A percentile compares a stretch with the other conserved stretches of the same genome.
Conservation (phyloP, 2,888 invertebrate species). For the Leptopilina syphax region DNA sequence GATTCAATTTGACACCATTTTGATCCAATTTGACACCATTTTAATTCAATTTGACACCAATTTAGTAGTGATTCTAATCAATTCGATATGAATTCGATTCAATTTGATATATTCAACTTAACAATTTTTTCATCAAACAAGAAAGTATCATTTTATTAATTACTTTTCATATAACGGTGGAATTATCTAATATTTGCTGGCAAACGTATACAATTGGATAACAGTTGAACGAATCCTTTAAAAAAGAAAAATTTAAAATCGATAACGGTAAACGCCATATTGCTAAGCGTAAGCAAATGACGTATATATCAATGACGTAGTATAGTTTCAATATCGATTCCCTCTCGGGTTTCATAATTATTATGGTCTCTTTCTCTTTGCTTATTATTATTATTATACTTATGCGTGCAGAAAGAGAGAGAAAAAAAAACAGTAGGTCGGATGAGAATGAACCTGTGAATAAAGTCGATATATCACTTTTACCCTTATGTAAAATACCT, state of each 20-base stretch:
- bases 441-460: slow-evolving; percentile 15
- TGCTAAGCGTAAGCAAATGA: slow-evolving; percentile 14
- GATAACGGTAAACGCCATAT: background rate
- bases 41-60: no score
- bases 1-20: no score
- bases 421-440: slow-evolving; percentile 6
- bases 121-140: no score
- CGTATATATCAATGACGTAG: slow-evolving; percentile 25
- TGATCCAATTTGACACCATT: no score
- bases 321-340: slow-evolving; percentile 1
- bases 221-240: slow-evolving; percentile 1
- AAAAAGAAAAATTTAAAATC: background rate
- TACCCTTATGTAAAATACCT: slow-evolving; percentile 26
- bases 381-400: background rate
- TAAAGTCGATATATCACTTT: background rate
- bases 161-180: background rate
- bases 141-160: no score
- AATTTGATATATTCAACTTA: no score
- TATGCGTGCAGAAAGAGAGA: background rate
- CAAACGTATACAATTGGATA: background rate
- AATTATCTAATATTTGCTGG: background rate
- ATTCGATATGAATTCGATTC: no score
- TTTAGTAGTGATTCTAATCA: no score
- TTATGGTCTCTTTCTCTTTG: no score
- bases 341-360: background rate